Base-by-base conservation (phyloP, 2,888 invertebrate species). In the Julus scandinavius region DNA sequence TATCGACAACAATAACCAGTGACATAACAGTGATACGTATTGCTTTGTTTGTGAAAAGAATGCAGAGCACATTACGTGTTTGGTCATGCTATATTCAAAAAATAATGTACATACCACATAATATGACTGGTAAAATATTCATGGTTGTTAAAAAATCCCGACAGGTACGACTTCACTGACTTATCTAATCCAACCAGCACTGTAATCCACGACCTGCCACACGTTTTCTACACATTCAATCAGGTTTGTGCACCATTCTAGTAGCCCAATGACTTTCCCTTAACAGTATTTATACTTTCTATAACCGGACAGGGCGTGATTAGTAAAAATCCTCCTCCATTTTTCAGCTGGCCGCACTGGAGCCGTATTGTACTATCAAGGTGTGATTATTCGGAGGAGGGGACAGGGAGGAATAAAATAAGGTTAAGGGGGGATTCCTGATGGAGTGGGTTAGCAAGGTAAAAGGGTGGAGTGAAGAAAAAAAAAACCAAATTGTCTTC, bases 361-460 rank as follows among this genome's bases (percentile, higher is more conserved):
- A 85, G 50, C 85, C 50, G 85, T 85, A 85, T 80, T 85, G 85
- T 29, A 85, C 45, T 85, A 49, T 85, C 49, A 85, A 85, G 85
- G 85, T 85, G 85, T 41, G 85, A 85, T 85, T 85, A 85, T 85
- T 85, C 15, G 80, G 80, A 80, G 80, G 80, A 80, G 80, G 80
- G 80, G 80, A 80, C 80, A 85, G 85, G 85, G 85, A 85, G 85
- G 85, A 85, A 85, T n/a, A 50, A 85, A 85, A 85, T 85, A 85
- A 85, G 85, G 85, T 85, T 85, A 85, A 85, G 85, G 85, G 50
- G 85, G 85, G 80, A 80, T 80, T 80, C 80, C 80, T 80, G 38
- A 80, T 80, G 80, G 80, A 85, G 85, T 85, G 85, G 85, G 85
- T 85, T 85, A 85, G 85, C 85, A 85, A 85, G 85, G 85, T 85